Evolutionary conservation across 2,113 vertebrate species (phyloP), one percentile per base, ranked within the genome.

Genomic region (Cinclus mexicanus): DNA sequence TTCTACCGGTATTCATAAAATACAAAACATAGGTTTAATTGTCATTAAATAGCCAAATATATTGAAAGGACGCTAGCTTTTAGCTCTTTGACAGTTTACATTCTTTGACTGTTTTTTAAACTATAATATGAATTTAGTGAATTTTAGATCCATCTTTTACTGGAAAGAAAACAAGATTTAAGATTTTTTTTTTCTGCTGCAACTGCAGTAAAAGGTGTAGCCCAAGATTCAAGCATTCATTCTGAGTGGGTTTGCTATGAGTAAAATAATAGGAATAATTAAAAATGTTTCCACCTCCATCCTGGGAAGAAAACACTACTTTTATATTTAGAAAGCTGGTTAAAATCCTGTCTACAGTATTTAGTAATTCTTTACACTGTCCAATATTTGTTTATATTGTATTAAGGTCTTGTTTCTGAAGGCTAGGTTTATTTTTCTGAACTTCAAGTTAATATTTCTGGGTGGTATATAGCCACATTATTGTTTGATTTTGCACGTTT

Each of bases 121-220:
- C 47, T 60, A 12, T 70, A 61, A 69, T 72, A 90, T 64, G 31
- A 65, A 80, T 81, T 64, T 44, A 97, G 49, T 96, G 87, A 55
- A 83, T 96, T 94, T 80, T 90, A 84, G 39, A 67, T 80, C 67
- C 95, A 17, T 80, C 74, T 93, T 88, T 95, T 87, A 89, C 44
- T 39, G 60, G 41, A 94, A 89, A 21, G 53, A 86, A 86, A 94
- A 74, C 31, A 76, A 91, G 92, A 39, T 31, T 31, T 42, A 42
- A 42, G 42, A 11, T 42, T 41, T 24, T 35, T 39, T 25, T 61
- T 80, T 57, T 61, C 92, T 96, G 96, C 95, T 89, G 97, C 96
- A 98, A 96, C 96, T 97, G 97, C 93, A 96, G 95, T 95, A 94
- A 96, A 97, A 97, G 87, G 88, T 94, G 85, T 96, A 97, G 93